These are phyloP conservation scores for Amphimallon solstitiale DNA, from an alignment of 2,888 invertebrate species.

Conservation along the genomic window DNA sequence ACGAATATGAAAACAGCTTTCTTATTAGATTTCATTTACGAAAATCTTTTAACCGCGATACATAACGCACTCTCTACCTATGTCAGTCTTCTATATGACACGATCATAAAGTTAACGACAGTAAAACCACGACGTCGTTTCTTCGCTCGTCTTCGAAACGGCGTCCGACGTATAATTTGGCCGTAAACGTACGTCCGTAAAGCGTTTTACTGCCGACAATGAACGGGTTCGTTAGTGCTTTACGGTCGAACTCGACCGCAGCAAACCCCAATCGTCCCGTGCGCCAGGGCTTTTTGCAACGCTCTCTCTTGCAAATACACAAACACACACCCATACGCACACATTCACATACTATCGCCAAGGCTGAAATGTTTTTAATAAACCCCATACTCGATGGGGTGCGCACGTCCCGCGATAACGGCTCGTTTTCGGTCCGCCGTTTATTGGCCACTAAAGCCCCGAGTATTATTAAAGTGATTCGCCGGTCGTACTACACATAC, in stretches of 20 bases:
- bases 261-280: neutral
- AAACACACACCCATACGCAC: neutral
- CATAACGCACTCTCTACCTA: too few species aligned
- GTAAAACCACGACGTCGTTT: slow-evolving; percentile 26
- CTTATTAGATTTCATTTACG: too few species aligned
- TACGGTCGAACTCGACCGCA: slow-evolving; percentile 2
- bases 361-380: slow-evolving; percentile 12
- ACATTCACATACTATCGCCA: neutral
- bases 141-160: slow-evolving; percentile 6
- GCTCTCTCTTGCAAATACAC: neutral
- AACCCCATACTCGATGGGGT: neutral
- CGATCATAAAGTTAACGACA: slow-evolving; percentile 21
- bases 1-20: too few species aligned
- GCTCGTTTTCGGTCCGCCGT: neutral
- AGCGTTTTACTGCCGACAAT: slow-evolving; percentile 31
- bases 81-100: too few species aligned
- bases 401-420: neutral
- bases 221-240: slow-evolving; percentile 34
- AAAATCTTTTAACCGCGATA: too few species aligned
- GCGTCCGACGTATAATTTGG: slow-evolving; percentile 28
- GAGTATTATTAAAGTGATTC: neutral
- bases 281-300: neutral
- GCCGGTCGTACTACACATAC: too few species aligned
- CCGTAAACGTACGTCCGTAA: slow-evolving; percentile 18
- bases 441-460: slow-evolving; percentile 3